Conservation (phyloP, 2,888 invertebrate genomes). For the Mythimna vitellina region DNA sequence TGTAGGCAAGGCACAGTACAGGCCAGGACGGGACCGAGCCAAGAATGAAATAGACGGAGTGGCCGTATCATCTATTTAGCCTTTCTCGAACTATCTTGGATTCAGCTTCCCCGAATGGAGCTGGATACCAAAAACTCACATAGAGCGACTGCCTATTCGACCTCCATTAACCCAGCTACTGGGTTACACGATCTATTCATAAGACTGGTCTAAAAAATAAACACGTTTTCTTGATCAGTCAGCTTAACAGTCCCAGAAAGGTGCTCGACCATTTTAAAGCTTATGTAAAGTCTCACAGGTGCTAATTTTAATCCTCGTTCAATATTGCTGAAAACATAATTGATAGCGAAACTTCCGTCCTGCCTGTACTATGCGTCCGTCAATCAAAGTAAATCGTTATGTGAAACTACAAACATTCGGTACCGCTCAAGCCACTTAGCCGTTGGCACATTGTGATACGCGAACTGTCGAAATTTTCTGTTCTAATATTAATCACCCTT, state of each 20-base stretch:
- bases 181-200: not conserved
- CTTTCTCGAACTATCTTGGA: not conserved
- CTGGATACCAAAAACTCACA: not conserved
- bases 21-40: conserved; percentile 26
- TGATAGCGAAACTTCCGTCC: conserved; percentile 33
- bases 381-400: conserved; percentile 50
- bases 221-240: not conserved
- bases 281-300: conserved; percentile 9
- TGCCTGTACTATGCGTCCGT: conserved; percentile 52
- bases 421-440: conserved; percentile 54
- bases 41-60: not conserved
- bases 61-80: not conserved
- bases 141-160: not conserved
- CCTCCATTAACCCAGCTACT: not conserved
- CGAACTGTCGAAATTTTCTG: conserved; percentile 47
- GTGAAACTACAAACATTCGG: conserved; percentile 47
- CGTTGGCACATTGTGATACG: conserved; percentile 46
- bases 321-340: conserved; percentile 47
- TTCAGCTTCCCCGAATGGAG: not conserved
- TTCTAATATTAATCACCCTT: conserved; percentile 34
- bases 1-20: conserved; percentile 27
- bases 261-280: conserved; percentile 9
- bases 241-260: conserved; percentile 10
- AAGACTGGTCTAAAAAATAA: conserved; percentile 12
- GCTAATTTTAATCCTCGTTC: conserved; percentile 25